Evolutionary conservation across 2,797 vertebrate species (phyloP).

Genomic region (Scomberomorus guttatus): DNA sequence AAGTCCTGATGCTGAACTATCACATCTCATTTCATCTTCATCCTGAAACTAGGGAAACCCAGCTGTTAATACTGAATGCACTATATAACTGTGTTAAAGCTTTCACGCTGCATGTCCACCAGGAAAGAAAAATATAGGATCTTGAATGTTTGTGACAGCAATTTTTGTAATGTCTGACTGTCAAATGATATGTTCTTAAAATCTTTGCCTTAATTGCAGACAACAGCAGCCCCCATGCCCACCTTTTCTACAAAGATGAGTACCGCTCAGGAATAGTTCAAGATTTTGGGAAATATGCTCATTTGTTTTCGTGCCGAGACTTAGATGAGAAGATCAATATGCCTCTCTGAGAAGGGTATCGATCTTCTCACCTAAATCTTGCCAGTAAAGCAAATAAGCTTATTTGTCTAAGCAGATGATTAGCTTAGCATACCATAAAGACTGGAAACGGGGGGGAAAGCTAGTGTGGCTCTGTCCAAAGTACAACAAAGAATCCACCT

Average conservation of each 20-base stretch:
- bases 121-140: background rate
- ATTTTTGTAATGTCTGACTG: background rate
- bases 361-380: no score
- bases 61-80: background rate
- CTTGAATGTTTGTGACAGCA: background rate
- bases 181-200: background rate
- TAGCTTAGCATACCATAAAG: no score
- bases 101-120: background rate
- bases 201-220: background rate
- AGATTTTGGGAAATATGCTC: no score
- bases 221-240: background rate
- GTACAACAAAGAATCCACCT: no score
- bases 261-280: background rate
- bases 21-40: constrained; percentile 27
- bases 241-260: background rate
- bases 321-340: no score
- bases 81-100: background rate
- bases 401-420: no score
- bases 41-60: background rate
- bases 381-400: no score
- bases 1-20: constrained; percentile 8
- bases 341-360: no score
- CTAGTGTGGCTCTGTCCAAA: no score
- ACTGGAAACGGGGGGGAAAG: no score
- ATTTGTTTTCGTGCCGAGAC: no score